These are phyloP conservation scores for Ursus arctos DNA, from an alignment of 2,113 vertebrate genomes.

Conservation along the genomic window DNA sequence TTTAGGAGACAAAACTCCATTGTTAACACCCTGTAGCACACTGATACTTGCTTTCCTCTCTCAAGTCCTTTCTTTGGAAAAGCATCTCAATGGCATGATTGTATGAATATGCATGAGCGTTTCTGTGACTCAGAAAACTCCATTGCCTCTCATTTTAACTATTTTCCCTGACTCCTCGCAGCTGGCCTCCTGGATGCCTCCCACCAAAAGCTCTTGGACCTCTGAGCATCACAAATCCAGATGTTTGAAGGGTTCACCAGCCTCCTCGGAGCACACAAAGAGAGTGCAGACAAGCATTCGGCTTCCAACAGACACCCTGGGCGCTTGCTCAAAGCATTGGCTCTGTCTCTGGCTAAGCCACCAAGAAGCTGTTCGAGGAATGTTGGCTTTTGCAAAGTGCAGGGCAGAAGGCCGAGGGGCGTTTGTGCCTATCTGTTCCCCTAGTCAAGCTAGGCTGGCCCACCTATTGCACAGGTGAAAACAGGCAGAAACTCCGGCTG, in stretches of 20 bases:
- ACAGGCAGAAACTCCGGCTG: too few species aligned
- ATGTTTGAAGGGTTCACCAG: rapidly evolving
- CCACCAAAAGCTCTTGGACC: neutral
- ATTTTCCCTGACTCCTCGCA: neutral
- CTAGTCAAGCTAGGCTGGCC: neutral
- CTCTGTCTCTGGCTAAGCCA: neutral
- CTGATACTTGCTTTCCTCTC: neutral
- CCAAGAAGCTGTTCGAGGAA: too few species aligned
- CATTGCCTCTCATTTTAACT: neutral
- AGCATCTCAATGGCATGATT: neutral
- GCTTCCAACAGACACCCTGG: neutral
- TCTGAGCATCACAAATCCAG: rapidly evolving
- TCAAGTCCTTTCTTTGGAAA: neutral
- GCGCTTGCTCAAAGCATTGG: rapidly evolving
- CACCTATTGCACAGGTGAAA: neutral
- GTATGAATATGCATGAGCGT: neutral
- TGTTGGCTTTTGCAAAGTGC: rapidly evolving
- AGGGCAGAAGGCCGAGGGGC: rapidly evolving
- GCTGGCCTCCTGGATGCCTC: neutral
- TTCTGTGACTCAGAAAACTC: neutral
- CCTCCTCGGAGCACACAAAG: rapidly evolving
- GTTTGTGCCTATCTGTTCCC: rapidly evolving
- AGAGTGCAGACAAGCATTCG: rapidly evolving
- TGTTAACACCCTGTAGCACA: rapidly evolving
- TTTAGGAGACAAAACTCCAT: neutral